These are phyloP conservation scores for Rhinichthys osculus DNA, from an alignment of 2,797 vertebrate species.

Conservation along the genomic window DNA sequence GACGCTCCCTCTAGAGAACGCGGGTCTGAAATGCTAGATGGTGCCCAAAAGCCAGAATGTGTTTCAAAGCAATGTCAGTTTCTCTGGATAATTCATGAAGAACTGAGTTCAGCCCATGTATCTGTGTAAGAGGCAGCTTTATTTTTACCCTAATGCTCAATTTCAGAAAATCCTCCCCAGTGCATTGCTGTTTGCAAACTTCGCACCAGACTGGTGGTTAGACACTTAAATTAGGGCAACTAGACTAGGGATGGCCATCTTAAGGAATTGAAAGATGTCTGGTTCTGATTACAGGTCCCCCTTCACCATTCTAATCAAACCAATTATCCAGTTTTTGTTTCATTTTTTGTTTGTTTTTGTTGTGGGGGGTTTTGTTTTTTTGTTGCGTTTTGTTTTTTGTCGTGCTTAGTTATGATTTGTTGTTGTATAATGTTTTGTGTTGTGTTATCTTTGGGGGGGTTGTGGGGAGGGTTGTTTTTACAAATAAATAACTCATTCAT, in stretches of 20 bases:
- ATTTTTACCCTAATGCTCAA: background rate
- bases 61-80: constrained; percentile 34
- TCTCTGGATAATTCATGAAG: constrained; percentile 47
- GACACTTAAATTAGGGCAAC: background rate
- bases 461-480: background rate
- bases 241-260: background rate
- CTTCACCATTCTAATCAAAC: no score
- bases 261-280: background rate
- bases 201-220: background rate
- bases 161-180: constrained; percentile 20
- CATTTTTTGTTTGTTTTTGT: background rate
- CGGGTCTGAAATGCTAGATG: constrained; percentile 18
- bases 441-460: no score
- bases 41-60: constrained; percentile 7
- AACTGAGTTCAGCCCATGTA: constrained; percentile 2
- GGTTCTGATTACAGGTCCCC: background rate
- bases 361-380: background rate
- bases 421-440: background rate
- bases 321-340: no score
- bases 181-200: background rate
- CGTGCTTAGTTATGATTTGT: no score
- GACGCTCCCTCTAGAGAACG: constrained; percentile 9
- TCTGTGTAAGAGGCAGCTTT: constrained; percentile 1
- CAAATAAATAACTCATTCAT: background rate
- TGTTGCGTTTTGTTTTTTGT: no score